phyloP scores from a whole-genome alignment of 2,888 invertebrate genomes.

The Watsonalla binaria region DNA sequence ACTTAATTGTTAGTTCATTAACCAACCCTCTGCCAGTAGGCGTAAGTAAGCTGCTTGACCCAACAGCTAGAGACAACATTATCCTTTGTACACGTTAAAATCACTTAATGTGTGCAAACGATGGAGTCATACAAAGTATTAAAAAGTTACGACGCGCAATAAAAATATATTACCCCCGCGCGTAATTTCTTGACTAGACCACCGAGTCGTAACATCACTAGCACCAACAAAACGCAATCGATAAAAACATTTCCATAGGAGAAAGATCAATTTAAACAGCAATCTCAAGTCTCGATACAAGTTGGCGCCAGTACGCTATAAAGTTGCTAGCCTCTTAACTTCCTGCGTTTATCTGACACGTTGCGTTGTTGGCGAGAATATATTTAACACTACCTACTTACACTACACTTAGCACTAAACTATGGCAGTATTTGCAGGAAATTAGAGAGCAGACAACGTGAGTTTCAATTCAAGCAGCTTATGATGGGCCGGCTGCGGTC shows the following conservation, averaged over 20 bases:
- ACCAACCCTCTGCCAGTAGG: constrained; percentile 31
- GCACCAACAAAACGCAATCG: constrained; percentile 15
- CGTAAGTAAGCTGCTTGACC: constrained; percentile 47
- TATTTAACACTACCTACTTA: constrained; percentile 42
- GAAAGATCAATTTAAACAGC: constrained; percentile 13
- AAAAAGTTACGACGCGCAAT: constrained; percentile 20
- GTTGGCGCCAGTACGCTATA: constrained; percentile 22
- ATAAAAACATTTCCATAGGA: constrained; percentile 1
- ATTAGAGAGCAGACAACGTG: constrained; percentile 62
- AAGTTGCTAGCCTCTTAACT: constrained; percentile 48
- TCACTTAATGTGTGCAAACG: constrained; percentile 17
- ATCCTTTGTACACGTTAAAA: constrained; percentile 16
- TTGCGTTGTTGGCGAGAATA: constrained; percentile 34
- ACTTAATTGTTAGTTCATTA: constrained; percentile 5
- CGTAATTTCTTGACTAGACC: constrained; percentile 47
- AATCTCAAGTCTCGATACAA: constrained; percentile 16
- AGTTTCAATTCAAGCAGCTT: constrained; percentile 66
- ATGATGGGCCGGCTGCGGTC: constrained; percentile 41
- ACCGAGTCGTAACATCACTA: constrained; percentile 34
- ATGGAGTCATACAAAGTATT: constrained; percentile 28
- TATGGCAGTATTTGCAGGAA: constrained; percentile 68
- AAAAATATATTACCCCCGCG: constrained; percentile 27
- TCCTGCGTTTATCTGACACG: constrained; percentile 45
- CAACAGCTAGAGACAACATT: constrained; percentile 14
- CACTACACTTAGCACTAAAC: constrained; percentile 49